Base-by-base conservation (phyloP, 2,797 vertebrate genomes). In the Dromococcyx pavoninus region DNA sequence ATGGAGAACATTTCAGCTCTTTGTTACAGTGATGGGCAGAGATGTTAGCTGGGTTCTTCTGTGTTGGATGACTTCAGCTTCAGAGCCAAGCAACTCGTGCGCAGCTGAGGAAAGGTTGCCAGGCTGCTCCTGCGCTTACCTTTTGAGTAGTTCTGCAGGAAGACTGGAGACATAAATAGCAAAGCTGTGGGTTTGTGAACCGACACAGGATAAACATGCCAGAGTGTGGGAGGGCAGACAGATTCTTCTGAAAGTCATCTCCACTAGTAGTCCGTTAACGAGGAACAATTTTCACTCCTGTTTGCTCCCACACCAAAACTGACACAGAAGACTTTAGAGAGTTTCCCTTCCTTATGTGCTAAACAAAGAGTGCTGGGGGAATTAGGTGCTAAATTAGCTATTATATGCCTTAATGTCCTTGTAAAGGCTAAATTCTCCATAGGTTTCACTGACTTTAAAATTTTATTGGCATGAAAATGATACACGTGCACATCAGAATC, bases 81-180 rank as follows among this genome's bases (percentile, higher is more conserved):
- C 41, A 44, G 32, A 18, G 5, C 37, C 30, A 18, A 32, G 24
- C 19, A 46, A 27, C 71, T 69, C 2, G 1, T 71, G 33, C 44
- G 57, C 32, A 11, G 79, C 64, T 37, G 50, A 41, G 19, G 7
- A 5, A n/a, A 74, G 41, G 13, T 46, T 75, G 46, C 50, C 70
- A 53, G 53, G 60, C 65, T 82, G 30, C 67, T 84, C 86, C 77
- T 0, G 3, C 3, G 0, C 41, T 44, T 51, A 37, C 0, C 0
- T 53, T 79, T 44, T 39, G 67, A 28, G 17, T 18, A 41, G 66
- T 15, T 86, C n/a, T 86, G 79, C 32, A 25, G 79, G 78, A 77
- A 44, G 35, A 35, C 1, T 33, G 56, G 51, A 82, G 78, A 28
- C 71, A 23, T 27, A 66, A 93, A 65, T 24, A 85, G 56, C 57